Conservation (phyloP, 2,113 vertebrate species). For the Narcine bancroftii region DNA sequence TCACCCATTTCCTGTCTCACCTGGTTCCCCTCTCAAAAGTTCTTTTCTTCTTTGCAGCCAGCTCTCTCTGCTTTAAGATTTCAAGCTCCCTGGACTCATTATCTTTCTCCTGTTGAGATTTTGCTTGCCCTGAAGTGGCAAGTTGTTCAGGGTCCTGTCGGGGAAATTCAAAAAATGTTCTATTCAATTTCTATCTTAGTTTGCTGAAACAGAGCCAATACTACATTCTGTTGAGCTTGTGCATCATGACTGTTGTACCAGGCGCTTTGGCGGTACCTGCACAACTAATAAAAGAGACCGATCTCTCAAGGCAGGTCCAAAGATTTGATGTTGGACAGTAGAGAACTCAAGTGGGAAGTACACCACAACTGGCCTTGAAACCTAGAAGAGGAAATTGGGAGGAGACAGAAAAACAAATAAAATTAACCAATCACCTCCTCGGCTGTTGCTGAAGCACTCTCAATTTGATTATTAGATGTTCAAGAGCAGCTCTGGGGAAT, state of each 20-base stretch:
- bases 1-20: slow-evolving; percentile 47
- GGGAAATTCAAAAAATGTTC: not conserved
- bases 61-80: slow-evolving; percentile 67
- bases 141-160: slow-evolving; percentile 70
- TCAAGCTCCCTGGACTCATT: slow-evolving; percentile 70
- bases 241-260: not conserved
- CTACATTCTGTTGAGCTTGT: not conserved
- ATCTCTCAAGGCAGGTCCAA: not conserved
- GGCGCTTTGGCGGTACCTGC: not conserved
- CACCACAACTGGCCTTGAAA: not conserved
- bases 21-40: slow-evolving; percentile 70
- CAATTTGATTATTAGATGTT: not conserved
- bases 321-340: not conserved
- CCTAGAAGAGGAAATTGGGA: not conserved
- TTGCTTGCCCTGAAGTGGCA: slow-evolving; percentile 67
- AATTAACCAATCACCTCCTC: not conserved
- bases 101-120: slow-evolving; percentile 59
- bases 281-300: not conserved
- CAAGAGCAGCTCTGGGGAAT: not conserved
- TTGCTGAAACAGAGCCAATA: not conserved
- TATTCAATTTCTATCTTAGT: not conserved
- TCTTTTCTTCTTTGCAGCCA: slow-evolving; percentile 66
- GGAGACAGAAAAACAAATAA: not conserved
- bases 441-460: not conserved
- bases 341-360: not conserved